A percentile compares a stretch with the other conserved stretches of the same genome.
phyloP scores from a whole-genome alignment of 2,888 invertebrate genomes.

The Idaea aversata region DNA sequence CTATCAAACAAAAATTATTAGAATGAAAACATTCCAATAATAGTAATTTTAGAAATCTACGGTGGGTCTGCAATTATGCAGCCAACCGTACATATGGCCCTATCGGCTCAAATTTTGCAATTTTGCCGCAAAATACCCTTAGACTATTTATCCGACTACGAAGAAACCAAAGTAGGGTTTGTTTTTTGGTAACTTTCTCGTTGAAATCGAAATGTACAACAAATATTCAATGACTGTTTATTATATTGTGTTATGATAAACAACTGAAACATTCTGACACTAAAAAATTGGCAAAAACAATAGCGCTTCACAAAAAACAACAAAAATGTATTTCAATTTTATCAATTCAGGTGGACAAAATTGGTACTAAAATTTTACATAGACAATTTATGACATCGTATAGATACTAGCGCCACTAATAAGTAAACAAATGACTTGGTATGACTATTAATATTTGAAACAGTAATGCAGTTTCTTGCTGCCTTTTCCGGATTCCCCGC shows the following conservation, averaged over 20 bases:
- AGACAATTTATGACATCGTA: neutral
- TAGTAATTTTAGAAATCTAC: too few relatives aligned
- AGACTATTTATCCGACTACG: too few relatives aligned
- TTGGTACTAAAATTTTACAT: neutral
- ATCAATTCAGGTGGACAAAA: neutral
- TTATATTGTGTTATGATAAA: neutral
- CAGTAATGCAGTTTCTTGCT: constrained; percentile 26
- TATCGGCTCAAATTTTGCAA: too few relatives aligned
- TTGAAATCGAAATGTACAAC: too few relatives aligned
- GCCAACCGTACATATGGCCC: too few relatives aligned
- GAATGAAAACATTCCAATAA: too few relatives aligned
- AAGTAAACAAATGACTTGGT: neutral
- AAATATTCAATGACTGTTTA: too few relatives aligned
- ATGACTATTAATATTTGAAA: neutral
- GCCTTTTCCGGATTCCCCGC: constrained; percentile 49
- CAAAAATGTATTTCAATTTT: neutral
- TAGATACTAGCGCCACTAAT: neutral
- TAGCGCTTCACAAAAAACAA: neutral
- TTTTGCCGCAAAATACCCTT: too few relatives aligned
- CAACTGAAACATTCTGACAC: neutral
- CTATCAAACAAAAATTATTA: too few relatives aligned
- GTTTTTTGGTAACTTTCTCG: too few relatives aligned
- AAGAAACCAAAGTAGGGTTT: too few relatives aligned
- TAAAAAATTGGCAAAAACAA: constrained; percentile 1
- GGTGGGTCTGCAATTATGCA: too few relatives aligned